Conservation (phyloP, 2,113 vertebrate genomes). For the Scomber scombrus region DNA sequence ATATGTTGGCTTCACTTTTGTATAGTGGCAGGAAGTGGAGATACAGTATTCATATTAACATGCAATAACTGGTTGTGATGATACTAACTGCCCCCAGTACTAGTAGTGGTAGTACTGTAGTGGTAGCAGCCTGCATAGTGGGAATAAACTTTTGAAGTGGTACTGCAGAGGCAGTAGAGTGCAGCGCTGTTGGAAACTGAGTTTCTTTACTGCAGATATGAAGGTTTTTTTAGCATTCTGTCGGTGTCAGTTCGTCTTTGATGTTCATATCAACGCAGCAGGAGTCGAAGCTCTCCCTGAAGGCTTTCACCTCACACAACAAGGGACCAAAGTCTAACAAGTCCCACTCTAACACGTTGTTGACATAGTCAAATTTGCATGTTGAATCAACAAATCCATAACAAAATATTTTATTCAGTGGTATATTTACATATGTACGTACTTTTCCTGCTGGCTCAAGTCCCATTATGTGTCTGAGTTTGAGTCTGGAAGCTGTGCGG, state of each 20-base stretch:
- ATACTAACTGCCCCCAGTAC: too few species aligned
- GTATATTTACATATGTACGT: neutral
- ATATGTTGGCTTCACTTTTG: too few species aligned
- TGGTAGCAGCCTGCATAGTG: neutral
- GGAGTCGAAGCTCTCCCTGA: conserved; percentile 15
- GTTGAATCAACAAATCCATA: neutral
- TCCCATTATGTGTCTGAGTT: neutral
- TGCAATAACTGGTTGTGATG: too few species aligned
- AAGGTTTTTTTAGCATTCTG: conserved; percentile 21
- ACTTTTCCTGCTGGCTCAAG: neutral
- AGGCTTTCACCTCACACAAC: conserved; percentile 22
- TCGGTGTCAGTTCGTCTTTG: conserved; percentile 36
- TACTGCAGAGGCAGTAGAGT: neutral
- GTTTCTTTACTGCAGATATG: conserved; percentile 5
- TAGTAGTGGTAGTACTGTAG: too few species aligned
- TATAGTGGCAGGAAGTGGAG: too few species aligned
- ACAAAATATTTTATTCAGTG: conserved; percentile 1
- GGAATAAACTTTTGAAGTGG: neutral
- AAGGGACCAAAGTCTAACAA: neutral
- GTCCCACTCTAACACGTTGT: neutral
- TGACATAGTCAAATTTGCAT: conserved; percentile 15
- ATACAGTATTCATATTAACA: too few species aligned
- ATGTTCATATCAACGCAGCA: conserved; percentile 46
- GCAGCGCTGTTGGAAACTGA: neutral
- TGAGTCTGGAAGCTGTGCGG: neutral